These are phyloP conservation scores for Lithophane ornitopus DNA, from an alignment of 2,888 invertebrate genomes.

Conservation along the genomic window DNA sequence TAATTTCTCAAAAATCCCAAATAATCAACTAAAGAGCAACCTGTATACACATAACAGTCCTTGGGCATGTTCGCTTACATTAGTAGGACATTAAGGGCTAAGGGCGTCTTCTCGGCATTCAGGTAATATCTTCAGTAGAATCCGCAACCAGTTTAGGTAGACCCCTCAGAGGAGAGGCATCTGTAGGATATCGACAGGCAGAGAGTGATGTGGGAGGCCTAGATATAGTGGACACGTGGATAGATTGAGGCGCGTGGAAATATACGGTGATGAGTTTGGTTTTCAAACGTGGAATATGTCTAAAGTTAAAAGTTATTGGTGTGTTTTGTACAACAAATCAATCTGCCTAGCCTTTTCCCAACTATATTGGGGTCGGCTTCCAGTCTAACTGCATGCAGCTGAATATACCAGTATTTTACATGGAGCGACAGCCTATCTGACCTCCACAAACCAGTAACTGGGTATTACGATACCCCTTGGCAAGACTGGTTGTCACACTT, in stretches of 20 bases:
- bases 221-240: constrained; percentile 50
- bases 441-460: no score
- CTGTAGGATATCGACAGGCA: background rate
- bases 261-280: constrained; percentile 52
- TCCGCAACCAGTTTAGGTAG: constrained; percentile 63
- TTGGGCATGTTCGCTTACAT: constrained; percentile 72
- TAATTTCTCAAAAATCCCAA: constrained; percentile 20
- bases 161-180: constrained; percentile 29
- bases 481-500: no score
- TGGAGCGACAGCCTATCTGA: no score
- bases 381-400: no score
- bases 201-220: constrained; percentile 47
- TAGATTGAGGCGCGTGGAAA: constrained; percentile 61
- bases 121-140: constrained; percentile 75
- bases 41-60: constrained; percentile 57
- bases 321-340: no score
- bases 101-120: constrained; percentile 70
- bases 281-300: background rate
- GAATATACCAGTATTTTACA: no score
- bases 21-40: constrained; percentile 49
- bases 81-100: constrained; percentile 78
- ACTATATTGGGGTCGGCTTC: no score
- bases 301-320: background rate
- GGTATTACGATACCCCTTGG: no score
- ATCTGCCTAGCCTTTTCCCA: no score